Evolutionary conservation across 2,113 vertebrate species (phyloP), one percentile per base, ranked within the genome.

Genomic region (Gobio gobio): DNA sequence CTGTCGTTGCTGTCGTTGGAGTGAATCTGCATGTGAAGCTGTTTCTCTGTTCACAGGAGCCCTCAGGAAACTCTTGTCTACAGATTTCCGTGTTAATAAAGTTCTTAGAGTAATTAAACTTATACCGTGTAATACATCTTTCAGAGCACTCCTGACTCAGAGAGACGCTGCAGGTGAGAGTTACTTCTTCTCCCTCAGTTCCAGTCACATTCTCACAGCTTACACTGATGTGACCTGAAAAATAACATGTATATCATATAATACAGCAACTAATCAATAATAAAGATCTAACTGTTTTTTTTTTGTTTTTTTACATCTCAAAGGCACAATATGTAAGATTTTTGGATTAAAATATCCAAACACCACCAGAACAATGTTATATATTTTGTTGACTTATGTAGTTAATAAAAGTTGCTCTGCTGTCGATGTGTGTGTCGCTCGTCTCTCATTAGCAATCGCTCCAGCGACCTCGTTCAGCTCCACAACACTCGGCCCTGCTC

Each of bases 11-110:
- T 36, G 64, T 66, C 36, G 64, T 1, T 66, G 64, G 3, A 66
- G 3, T 66, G 29, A 33, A 36, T 2, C 3, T 51, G 26, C 36
- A 80, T 5, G 59, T 68, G 24, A 68, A 29, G 45, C 2, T 68
- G 22, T 26, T 29, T 6, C 24, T 20, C 2, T 26, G 13, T 10
- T 80, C 43, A 47, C 72, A 74, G 43, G 18, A 0, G 20, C 0
- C 2, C 4, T 0, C 0, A 2, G 20, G 20, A 56, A n/a, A 0
- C 2, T 8, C 0, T 43, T 61, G 0, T 58, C 0, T 61, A 58
- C 12, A 78, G 56, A 78, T 40, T 59, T 1, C 1, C 0, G 3
- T 1, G 8, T 40, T 10, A 4, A 3, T 40, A 36, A 29, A 29
- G 29, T 0, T 4, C 6, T 40, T 1, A 70, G 66, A 0, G 2